phyloP scores from a whole-genome alignment of 2,797 vertebrate genomes.

The Amphiprion clarkii region DNA sequence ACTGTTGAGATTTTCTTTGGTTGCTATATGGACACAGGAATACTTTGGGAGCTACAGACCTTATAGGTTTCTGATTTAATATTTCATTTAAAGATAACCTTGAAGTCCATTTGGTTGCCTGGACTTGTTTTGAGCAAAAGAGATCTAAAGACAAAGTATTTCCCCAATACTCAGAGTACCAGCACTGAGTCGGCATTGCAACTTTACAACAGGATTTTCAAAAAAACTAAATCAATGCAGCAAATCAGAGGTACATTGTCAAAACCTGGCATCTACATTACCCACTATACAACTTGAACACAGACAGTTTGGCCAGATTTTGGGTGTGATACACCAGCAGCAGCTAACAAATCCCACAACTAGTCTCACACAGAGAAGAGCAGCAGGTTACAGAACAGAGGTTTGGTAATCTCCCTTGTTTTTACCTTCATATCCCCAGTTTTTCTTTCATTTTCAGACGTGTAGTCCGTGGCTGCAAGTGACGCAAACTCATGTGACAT shows the following conservation, averaged over 20 bases:
- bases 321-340: too few species aligned
- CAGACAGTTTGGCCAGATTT: too few species aligned
- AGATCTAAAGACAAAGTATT: background rate
- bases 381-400: background rate
- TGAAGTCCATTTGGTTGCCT: background rate
- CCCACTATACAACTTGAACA: too few species aligned
- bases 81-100: conserved; percentile 14
- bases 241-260: background rate
- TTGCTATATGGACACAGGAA: background rate
- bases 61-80: conserved; percentile 25
- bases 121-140: background rate
- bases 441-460: too few species aligned
- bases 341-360: too few species aligned
- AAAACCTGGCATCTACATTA: too few species aligned
- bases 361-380: background rate
- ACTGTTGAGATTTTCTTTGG: background rate
- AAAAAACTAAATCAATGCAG: background rate
- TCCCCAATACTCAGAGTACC: background rate
- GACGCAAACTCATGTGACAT: too few species aligned
- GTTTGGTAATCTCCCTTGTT: too few species aligned
- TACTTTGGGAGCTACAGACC: background rate
- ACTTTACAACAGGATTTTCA: background rate
- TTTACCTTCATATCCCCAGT: too few species aligned
- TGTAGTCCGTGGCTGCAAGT: too few species aligned
- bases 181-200: background rate